Evolutionary conservation across 2,113 vertebrate species (phyloP).

Genomic region (cattle (Bos taurus)): DNA sequence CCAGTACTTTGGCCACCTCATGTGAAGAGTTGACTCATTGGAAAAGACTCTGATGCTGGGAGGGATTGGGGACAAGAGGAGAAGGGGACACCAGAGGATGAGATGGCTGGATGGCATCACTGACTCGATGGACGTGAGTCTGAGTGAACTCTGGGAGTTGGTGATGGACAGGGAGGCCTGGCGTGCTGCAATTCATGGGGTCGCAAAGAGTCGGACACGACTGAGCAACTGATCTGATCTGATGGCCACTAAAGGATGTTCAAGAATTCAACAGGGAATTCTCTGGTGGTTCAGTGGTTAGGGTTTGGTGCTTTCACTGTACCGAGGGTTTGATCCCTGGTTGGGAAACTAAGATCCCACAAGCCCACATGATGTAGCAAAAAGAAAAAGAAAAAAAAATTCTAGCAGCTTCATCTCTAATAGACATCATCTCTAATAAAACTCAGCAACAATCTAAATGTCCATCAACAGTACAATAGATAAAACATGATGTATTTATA

Average conservation of each 20-base stretch:
- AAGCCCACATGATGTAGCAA: neutral
- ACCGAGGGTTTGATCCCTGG: neutral
- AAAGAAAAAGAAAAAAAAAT: neutral
- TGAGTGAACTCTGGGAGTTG: too few species aligned
- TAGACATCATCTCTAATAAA: neutral
- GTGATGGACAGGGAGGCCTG: too few species aligned
- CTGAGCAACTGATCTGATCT: too few species aligned
- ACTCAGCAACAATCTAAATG: neutral
- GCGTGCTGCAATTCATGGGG: too few species aligned
- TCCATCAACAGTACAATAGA: neutral
- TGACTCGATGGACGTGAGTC: too few species aligned
- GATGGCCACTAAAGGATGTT: neutral
- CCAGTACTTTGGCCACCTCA: too few species aligned
- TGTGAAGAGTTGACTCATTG: too few species aligned
- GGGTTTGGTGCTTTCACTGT: neutral
- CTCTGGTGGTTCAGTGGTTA: neutral
- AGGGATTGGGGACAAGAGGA: too few species aligned
- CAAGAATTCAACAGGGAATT: neutral
- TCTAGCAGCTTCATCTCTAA: neutral
- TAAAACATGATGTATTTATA: neutral
- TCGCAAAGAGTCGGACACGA: too few species aligned
- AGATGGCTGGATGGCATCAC: too few species aligned
- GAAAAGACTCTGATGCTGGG: too few species aligned
- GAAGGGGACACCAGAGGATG: too few species aligned
- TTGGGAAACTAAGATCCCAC: neutral